These are phyloP conservation scores for Crocuta crocuta DNA, from an alignment of 2,113 vertebrate genomes.

Conservation along the genomic window DNA sequence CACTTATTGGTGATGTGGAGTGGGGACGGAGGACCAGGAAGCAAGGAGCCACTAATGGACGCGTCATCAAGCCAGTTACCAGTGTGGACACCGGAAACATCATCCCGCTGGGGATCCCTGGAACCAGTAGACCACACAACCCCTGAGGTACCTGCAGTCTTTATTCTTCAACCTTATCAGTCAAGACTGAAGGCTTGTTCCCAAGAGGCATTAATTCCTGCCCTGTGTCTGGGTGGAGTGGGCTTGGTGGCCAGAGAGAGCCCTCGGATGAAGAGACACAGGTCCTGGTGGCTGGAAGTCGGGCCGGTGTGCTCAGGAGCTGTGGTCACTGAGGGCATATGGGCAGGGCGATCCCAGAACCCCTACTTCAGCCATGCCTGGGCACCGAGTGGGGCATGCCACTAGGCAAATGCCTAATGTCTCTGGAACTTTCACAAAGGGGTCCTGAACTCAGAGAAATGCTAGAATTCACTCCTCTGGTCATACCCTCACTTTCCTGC, in stretches of 20 bases:
- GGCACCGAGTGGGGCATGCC: not conserved
- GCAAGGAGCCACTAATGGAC: not conserved
- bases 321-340: not conserved
- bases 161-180: not conserved
- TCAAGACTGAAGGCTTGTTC: not conserved
- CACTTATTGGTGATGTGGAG: not conserved
- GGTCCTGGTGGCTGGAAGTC: not conserved
- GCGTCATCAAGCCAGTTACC: not conserved
- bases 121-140: not conserved
- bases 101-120: not conserved
- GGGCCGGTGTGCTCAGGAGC: not conserved
- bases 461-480: not conserved
- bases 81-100: not conserved
- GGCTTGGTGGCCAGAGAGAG: not conserved
- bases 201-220: not conserved
- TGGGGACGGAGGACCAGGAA: not conserved
- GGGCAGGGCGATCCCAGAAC: rapidly evolving
- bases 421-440: not conserved
- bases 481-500: not conserved
- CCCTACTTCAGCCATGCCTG: too few relatives aligned
- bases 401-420: not conserved
- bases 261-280: not conserved
- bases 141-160: not conserved
- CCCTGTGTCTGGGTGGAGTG: too few relatives aligned
- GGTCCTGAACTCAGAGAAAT: not conserved